Conservation (phyloP, 2,113 vertebrate species). For the Halichoerus grypus region DNA sequence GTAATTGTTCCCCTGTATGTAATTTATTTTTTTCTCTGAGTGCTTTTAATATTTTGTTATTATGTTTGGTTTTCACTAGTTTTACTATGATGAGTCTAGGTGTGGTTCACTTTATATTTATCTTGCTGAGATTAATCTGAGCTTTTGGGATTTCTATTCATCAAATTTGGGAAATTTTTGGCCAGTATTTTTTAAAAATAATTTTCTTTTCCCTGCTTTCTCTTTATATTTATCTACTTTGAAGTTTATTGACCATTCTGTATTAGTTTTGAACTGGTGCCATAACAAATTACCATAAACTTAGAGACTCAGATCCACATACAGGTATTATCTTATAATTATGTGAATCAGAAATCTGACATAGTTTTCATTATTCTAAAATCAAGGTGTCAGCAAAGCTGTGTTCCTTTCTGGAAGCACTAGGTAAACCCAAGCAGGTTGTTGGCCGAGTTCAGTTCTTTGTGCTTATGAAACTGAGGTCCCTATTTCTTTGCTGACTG, state of each 20-base stretch:
- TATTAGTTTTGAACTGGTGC: neutral
- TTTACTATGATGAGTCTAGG: neutral
- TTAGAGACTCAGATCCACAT: neutral
- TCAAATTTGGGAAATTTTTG: neutral
- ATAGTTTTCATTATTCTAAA: neutral
- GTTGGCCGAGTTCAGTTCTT: neutral
- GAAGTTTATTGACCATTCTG: neutral
- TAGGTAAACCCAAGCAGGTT: neutral
- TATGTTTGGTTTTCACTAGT: neutral
- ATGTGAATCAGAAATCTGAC: neutral
- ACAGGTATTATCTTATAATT: neutral
- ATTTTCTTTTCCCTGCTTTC: neutral
- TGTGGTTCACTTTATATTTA: neutral
- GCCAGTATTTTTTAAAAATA: neutral
- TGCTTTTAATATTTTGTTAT: neutral
- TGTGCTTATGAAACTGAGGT: neutral
- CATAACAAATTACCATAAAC: neutral
- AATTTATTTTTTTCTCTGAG: neutral
- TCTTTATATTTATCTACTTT: slow-evolving; percentile 5
- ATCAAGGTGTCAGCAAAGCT: neutral
- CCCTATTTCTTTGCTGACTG: neutral
- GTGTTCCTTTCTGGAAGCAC: neutral
- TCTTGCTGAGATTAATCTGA: neutral
- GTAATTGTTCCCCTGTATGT: neutral
- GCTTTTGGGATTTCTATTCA: neutral